Percentiles rank a stretch among this genome's conserved stretches.
Conservation (phyloP, 35 echinoderm and acorn worm genomes). For the Chiridota heheva region DNA sequence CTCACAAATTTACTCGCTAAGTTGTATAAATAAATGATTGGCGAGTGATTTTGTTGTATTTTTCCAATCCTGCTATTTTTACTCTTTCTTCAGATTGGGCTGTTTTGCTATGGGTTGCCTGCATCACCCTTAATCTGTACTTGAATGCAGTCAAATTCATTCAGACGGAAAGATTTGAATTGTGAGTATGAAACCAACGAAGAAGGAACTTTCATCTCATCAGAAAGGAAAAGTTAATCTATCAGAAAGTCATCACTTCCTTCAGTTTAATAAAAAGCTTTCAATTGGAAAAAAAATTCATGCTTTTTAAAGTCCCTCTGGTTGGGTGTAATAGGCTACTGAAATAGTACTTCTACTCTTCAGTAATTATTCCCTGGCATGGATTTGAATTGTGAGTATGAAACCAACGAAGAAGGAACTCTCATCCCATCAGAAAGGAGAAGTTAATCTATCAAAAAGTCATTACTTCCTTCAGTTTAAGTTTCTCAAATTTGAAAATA, state of each 20-base stretch:
- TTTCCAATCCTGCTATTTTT: conserved; percentile 3
- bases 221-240: background rate
- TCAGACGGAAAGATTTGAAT: conserved; percentile 64
- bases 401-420: background rate
- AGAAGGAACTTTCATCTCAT: background rate
- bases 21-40: background rate
- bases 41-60: background rate
- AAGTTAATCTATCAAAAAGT: background rate
- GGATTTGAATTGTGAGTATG: conserved; percentile 73
- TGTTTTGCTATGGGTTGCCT: conserved; percentile 87
- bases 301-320: background rate
- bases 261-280: background rate
- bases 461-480: background rate
- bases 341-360: background rate
- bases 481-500: background rate
- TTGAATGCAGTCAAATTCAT: conserved; percentile 67
- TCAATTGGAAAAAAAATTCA: background rate
- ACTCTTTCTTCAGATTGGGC: conserved; percentile 73
- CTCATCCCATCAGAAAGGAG: background rate
- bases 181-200: conserved; percentile 42
- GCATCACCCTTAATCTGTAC: conserved; percentile 85
- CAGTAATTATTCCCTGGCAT: conserved; percentile 58
- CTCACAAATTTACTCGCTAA: background rate
- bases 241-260: background rate
- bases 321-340: background rate